phyloP scores from a whole-genome alignment of 2,113 vertebrate genomes.

The Pantherophis guttatus region DNA sequence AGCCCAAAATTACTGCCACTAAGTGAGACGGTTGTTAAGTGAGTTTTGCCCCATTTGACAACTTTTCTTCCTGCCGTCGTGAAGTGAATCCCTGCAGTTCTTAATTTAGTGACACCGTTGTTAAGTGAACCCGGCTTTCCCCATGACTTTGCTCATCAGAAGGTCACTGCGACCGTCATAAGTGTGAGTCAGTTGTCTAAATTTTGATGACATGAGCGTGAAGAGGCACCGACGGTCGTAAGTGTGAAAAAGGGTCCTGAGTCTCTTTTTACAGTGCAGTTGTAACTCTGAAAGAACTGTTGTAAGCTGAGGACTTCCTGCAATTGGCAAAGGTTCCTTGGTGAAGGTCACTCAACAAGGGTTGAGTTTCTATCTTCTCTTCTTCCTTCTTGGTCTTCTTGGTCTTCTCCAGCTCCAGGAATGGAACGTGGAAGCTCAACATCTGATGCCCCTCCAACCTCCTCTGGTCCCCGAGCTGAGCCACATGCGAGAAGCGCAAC shows the following conservation, averaged over 20 bases:
- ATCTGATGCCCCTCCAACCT: slow-evolving; percentile 69
- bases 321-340: not conserved
- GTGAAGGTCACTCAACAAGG: not conserved
- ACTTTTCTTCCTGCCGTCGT: too few relatives aligned
- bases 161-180: not conserved
- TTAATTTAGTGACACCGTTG: too few relatives aligned
- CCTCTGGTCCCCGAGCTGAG: slow-evolving; percentile 64
- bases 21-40: too few relatives aligned
- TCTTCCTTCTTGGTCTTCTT: not conserved
- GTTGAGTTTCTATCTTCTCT: not conserved
- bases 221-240: not conserved
- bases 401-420: slow-evolving; percentile 67
- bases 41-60: too few relatives aligned
- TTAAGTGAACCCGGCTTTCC: too few relatives aligned
- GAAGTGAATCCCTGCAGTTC: too few relatives aligned
- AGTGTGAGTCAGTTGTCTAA: not conserved
- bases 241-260: not conserved
- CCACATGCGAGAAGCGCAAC: slow-evolving; percentile 66
- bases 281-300: not conserved
- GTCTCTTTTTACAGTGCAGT: too few relatives aligned
- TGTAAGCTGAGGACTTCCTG: not conserved
- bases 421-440: slow-evolving; percentile 72
- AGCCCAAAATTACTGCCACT: too few relatives aligned
- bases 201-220: not conserved
- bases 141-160: too few relatives aligned